Percentiles rank a stretch among this genome's conserved stretches.
Conservation (phyloP, 2,113 vertebrate species). For the Eudyptes chrysolophus region DNA sequence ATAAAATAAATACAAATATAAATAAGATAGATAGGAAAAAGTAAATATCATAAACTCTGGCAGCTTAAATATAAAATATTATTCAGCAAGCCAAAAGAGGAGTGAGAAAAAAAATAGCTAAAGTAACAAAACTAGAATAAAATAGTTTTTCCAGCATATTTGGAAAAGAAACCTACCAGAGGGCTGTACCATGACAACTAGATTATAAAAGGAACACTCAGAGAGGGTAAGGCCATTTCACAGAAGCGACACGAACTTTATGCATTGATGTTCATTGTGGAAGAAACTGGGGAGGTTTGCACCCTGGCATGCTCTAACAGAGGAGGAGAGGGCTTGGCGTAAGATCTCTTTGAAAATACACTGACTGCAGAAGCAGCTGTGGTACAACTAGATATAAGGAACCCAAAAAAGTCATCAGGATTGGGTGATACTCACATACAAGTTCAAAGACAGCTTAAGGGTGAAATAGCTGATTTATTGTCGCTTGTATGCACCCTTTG, state of each 20-base stretch:
- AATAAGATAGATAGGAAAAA: neutral
- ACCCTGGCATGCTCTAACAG: neutral
- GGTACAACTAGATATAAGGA: neutral
- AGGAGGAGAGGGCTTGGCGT: neutral
- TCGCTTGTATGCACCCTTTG: accelerated
- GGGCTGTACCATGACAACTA: neutral
- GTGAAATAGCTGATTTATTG: neutral
- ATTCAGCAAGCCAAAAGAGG: neutral
- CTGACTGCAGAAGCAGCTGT: neutral
- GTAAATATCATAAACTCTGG: neutral
- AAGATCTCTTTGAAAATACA: neutral
- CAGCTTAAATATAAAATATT: neutral
- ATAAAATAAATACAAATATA: neutral
- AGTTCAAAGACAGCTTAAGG: neutral
- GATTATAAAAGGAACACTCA: neutral
- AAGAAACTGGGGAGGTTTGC: neutral
- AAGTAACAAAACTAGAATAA: neutral
- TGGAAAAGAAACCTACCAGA: neutral
- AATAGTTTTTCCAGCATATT: neutral
- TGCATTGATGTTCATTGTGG: neutral
- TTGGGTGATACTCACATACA: neutral
- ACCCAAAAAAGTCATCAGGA: neutral
- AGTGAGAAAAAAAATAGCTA: neutral
- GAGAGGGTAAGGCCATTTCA: neutral
- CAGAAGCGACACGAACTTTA: neutral